These are phyloP conservation scores for Agonopterix heracliana DNA, from an alignment of 2,888 invertebrate genomes.

Conservation along the genomic window DNA sequence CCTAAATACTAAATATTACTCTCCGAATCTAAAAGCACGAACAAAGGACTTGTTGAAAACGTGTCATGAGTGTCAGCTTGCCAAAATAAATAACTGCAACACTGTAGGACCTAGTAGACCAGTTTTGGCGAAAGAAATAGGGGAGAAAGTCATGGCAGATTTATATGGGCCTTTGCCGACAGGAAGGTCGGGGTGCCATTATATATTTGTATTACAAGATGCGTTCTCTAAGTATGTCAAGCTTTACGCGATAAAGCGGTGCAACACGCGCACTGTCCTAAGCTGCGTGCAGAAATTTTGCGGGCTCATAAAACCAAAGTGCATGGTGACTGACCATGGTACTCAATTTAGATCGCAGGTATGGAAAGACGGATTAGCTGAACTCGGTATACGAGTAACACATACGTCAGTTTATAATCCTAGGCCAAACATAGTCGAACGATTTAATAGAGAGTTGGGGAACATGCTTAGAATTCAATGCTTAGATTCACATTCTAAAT, in stretches of 20 bases:
- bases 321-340: not conserved
- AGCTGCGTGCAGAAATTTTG: not conserved
- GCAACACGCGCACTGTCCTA: not conserved
- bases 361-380: too few relatives aligned
- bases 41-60: slow-evolving; percentile 1
- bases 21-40: not conserved
- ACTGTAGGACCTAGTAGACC: slow-evolving; percentile 6
- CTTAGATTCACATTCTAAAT: too few relatives aligned
- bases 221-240: not conserved
- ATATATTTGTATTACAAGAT: slow-evolving; percentile 1
- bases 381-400: too few relatives aligned
- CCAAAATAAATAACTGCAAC: slow-evolving; percentile 5
- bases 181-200: slow-evolving; percentile 5
- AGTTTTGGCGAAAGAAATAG: slow-evolving; percentile 4
- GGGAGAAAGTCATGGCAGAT: slow-evolving; percentile 6
- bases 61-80: slow-evolving; percentile 9
- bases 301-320: not conserved
- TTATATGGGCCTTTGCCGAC: slow-evolving; percentile 1
- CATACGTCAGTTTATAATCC: too few relatives aligned
- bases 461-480: too few relatives aligned
- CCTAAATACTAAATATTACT: slow-evolving; percentile 3
- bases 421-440: too few relatives aligned
- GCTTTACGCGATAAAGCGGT: not conserved
- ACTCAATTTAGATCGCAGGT: not conserved
- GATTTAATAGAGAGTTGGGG: too few relatives aligned